Conservation (phyloP, 2,888 invertebrate genomes). For the Hetaerina titia region DNA sequence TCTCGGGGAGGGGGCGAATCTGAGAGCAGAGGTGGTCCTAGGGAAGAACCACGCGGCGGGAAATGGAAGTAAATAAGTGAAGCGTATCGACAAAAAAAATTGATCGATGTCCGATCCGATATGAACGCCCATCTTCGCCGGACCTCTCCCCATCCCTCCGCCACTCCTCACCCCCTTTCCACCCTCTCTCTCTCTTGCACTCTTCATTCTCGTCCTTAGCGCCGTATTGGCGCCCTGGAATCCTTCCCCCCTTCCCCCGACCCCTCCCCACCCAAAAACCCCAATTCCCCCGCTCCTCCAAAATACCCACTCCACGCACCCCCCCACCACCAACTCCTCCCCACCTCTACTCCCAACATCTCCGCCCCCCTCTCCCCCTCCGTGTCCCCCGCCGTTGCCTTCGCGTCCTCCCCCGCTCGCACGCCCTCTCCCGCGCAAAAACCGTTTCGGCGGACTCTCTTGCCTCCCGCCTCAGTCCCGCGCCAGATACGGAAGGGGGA, state of each 20-base stretch:
- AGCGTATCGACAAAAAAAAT: background rate
- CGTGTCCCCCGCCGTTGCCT: background rate
- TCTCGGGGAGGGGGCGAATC: too few species aligned
- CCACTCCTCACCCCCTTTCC: background rate
- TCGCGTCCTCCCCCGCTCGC: background rate
- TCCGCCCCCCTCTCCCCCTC: background rate
- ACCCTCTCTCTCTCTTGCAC: background rate
- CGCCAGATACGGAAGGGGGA: background rate
- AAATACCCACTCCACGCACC: background rate
- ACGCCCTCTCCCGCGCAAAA: background rate
- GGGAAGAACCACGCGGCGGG: background rate
- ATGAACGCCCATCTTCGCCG: background rate
- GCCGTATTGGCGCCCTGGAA: slow-evolving; percentile 28
- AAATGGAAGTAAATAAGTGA: slow-evolving; percentile 20
- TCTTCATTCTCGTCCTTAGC: slow-evolving; percentile 35
- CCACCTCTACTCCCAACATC: background rate
- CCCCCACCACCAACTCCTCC: background rate
- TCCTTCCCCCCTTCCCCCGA: background rate
- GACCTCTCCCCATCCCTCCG: background rate
- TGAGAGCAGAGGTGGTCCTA: too few species aligned
- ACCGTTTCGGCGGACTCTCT: slow-evolving; percentile 14
- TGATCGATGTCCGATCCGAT: slow-evolving; percentile 32
- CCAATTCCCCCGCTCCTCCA: background rate
- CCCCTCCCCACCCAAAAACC: background rate
- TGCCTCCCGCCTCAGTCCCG: slow-evolving; percentile 1